Conservation (phyloP, 2,797 vertebrate genomes). For the Tadarida brasiliensis region DNA sequence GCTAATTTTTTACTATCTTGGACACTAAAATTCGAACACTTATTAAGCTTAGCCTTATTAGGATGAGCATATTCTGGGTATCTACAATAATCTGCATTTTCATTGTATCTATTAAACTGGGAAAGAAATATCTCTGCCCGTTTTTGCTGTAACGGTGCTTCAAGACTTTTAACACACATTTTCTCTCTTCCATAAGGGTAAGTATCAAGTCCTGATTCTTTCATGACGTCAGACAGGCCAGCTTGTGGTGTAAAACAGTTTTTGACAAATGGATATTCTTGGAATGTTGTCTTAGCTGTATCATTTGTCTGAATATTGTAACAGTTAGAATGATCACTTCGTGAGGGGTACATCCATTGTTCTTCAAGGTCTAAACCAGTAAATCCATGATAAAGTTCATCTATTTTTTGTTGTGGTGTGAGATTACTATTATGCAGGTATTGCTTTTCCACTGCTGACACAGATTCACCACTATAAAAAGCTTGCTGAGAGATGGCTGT, state of each 20-base stretch:
- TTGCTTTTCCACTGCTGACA: conserved; percentile 86
- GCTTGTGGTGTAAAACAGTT: conserved; percentile 86
- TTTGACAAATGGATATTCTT: conserved; percentile 87
- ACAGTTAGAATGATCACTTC: conserved; percentile 86
- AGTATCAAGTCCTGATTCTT: conserved; percentile 86
- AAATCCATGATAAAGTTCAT: conserved; percentile 88
- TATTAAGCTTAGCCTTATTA: conserved; percentile 86
- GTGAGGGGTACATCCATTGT: conserved; percentile 88
- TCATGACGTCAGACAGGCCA: conserved; percentile 85
- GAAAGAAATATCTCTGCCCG: conserved; percentile 84
- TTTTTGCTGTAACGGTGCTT: conserved; percentile 86
- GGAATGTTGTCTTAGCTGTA: conserved; percentile 87
- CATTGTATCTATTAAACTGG: conserved; percentile 85
- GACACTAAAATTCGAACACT: conserved; percentile 85
- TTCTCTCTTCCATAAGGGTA: conserved; percentile 87
- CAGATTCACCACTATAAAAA: conserved; percentile 85
- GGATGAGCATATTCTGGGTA: conserved; percentile 87
- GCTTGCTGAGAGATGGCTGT: conserved; percentile 87
- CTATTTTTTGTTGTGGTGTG: conserved; percentile 87
- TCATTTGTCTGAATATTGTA: conserved; percentile 85
- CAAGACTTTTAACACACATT: conserved; percentile 85
- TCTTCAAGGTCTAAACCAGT: conserved; percentile 87
- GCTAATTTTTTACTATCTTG: conserved; percentile 90
- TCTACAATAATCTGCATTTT: conserved; percentile 84
- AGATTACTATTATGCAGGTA: conserved; percentile 82